phyloP scores from a whole-genome alignment of 2,113 vertebrate species.

The Tamias sibiricus region DNA sequence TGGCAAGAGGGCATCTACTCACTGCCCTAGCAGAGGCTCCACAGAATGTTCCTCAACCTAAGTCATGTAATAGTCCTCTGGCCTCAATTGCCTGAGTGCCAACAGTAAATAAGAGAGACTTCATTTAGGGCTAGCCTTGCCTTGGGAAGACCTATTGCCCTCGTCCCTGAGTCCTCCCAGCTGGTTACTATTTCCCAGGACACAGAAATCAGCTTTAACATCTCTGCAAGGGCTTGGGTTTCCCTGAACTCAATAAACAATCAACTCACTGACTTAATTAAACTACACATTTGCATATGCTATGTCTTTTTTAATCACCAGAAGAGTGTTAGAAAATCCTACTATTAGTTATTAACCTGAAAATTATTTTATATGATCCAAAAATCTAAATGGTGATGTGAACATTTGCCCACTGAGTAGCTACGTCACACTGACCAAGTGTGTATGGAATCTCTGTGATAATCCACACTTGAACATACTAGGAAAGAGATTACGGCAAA shows the following conservation, averaged over 20 bases:
- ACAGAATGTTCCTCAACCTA: neutral
- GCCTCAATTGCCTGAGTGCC: neutral
- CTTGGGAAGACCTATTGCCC: neutral
- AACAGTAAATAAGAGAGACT: neutral
- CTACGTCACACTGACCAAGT: neutral
- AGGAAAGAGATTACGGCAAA: neutral
- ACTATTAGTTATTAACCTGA: slow-evolving; percentile 20
- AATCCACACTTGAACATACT: neutral
- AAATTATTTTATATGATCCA: neutral
- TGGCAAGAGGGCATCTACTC: neutral
- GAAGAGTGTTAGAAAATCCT: neutral
- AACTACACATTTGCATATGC: neutral
- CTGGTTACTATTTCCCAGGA: neutral
- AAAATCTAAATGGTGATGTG: neutral
- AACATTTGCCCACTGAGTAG: neutral
- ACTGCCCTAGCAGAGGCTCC: neutral
- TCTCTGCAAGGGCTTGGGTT: neutral
- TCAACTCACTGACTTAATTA: neutral
- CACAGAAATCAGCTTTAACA: neutral
- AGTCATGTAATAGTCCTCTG: neutral
- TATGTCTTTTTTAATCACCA: slow-evolving; percentile 17
- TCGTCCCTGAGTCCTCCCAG: neutral
- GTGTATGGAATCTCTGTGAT: neutral
- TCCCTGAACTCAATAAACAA: slow-evolving; percentile 36
- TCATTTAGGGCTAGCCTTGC: neutral